phyloP scores from a whole-genome alignment of 23 tunicate species.

The Trididemnum miniatum region DNA sequence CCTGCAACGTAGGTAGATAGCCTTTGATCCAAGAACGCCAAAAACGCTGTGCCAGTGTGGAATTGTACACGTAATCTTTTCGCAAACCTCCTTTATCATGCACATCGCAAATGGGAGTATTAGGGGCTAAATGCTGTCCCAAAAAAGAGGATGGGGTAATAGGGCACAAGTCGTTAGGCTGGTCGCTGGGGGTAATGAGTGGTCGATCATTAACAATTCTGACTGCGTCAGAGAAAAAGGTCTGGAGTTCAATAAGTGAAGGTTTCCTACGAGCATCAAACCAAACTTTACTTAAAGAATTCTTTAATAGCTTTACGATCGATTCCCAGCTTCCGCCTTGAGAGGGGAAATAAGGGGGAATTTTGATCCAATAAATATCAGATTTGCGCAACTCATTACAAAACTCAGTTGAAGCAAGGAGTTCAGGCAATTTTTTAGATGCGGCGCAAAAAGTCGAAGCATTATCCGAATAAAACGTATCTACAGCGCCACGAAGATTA shows the following conservation, averaged over 20 bases:
- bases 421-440: background rate
- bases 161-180: constrained; percentile 10
- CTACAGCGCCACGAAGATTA: background rate
- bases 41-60: background rate
- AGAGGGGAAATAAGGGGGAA: constrained; percentile 21
- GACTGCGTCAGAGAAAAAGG: background rate
- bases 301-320: too few relatives aligned
- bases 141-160: constrained; percentile 21
- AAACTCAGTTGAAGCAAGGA: background rate
- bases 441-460: constrained; percentile 9
- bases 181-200: constrained; percentile 20
- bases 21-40: background rate
- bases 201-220: constrained; percentile 35
- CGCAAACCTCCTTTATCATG: background rate
- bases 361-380: background rate
- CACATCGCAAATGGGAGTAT: background rate
- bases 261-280: background rate
- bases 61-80: background rate
- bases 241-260: background rate
- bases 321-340: constrained; percentile 19
- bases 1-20: background rate
- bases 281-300: background rate
- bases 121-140: background rate
- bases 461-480: constrained; percentile 16
- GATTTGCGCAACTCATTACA: background rate